Conservation (phyloP, 2,113 vertebrate genomes). For the Synchiropus splendidus region DNA sequence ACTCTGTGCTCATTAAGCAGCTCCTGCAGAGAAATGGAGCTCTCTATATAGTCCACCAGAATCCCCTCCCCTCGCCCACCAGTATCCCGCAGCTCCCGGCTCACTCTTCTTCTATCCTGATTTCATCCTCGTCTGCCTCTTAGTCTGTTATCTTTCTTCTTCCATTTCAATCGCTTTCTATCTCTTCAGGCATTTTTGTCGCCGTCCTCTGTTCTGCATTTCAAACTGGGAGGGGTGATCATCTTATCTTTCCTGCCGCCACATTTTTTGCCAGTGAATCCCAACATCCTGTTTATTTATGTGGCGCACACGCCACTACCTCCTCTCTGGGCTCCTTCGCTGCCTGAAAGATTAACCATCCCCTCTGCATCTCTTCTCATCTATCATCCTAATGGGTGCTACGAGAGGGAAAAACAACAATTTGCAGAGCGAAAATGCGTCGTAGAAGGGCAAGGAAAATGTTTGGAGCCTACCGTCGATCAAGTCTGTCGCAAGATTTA, state of each 20-base stretch:
- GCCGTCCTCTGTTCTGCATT: slow-evolving; percentile 3
- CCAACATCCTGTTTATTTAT: slow-evolving; percentile 38
- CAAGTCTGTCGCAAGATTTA: slow-evolving; percentile 12
- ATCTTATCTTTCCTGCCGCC: slow-evolving; percentile 14
- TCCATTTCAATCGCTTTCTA: slow-evolving; percentile 28
- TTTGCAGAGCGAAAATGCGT: slow-evolving; percentile 31
- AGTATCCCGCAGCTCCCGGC: slow-evolving; percentile 22
- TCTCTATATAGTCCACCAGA: slow-evolving; percentile 42
- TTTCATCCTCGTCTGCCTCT: slow-evolving; percentile 11
- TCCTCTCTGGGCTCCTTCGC: slow-evolving; percentile 18
- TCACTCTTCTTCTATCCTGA: slow-evolving; percentile 25
- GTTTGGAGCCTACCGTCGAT: slow-evolving; percentile 30
- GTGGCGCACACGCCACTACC: slow-evolving; percentile 15
- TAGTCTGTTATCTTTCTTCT: slow-evolving; percentile 15
- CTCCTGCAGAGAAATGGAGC: slow-evolving; percentile 46
- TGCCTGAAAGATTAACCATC: slow-evolving; percentile 52
- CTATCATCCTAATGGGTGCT: slow-evolving; percentile 58
- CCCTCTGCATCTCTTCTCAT: slow-evolving; percentile 54
- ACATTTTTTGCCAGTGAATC: slow-evolving; percentile 18
- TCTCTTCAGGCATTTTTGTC: slow-evolving; percentile 13
- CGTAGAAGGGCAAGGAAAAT: slow-evolving; percentile 31
- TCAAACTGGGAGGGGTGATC: slow-evolving; percentile 11
- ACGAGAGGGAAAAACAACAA: slow-evolving; percentile 36
- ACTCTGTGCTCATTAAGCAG: slow-evolving; percentile 55
- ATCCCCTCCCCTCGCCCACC: slow-evolving; percentile 39